Base-by-base conservation (phyloP, 2,888 invertebrate genomes). In the Meghimatium bilineatum region DNA sequence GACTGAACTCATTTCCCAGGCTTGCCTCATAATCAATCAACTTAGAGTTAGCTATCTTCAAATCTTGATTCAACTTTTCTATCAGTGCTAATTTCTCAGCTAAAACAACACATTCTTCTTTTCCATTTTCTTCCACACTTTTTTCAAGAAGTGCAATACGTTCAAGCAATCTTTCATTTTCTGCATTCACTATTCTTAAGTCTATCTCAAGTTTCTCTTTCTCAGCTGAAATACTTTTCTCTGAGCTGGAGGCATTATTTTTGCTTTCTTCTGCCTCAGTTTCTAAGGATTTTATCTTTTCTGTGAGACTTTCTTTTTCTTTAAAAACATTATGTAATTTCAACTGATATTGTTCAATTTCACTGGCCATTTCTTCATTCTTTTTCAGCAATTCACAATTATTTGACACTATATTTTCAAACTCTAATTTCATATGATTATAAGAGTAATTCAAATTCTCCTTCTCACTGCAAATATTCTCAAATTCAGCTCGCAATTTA, bases 1-100 rank as follows among this genome's bases (percentile, higher is more conserved):
- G 52, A 56, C 75, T 84, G 76, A 75, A 74, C 52, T 84, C 80
- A 49, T 66, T 63, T n/a, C 80, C 69, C 32, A 80, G 56, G 20
- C 49, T 80, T 52, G 75, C 56, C 52, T 84, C 84, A 76, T 75
- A 80, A 32, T 84, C 84, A 38, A 71, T 44, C 44, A 84, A 38
- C 49, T 66, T 76, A 17, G 60, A 56, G 38, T 60, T 80, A 23
- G 69, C 67, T 63, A 29, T 10, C 60, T 17, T 44, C 44, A 80
- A 38, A 29, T 84, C 81, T 23, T 60, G 20, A 66, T 67, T 52
- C 12, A 80, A 38, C 32, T 29, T 80, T 23, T 75, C 52, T 26
- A 80, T 74, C 52, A n/a, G 56, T 14, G 36, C 72, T 56, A 49
- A n/a, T 44, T 67, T 69, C 29, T 80, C 38, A 23, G 49, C 49